phyloP scores from a whole-genome alignment of 2,797 vertebrate genomes.

The Crenuchus spilurus region DNA sequence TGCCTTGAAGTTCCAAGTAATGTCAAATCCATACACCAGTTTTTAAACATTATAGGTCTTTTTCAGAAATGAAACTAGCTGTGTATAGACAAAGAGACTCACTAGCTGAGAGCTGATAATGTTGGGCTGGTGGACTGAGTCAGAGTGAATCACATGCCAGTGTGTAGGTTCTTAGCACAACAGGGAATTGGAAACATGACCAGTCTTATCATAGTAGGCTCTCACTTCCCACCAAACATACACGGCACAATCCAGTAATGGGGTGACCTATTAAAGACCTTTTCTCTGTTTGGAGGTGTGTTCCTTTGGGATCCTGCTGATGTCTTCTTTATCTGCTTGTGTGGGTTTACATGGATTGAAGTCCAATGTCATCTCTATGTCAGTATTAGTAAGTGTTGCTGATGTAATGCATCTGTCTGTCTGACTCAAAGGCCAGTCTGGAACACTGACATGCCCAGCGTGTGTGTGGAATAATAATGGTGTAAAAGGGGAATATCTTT shows the following conservation, averaged over 20 bases:
- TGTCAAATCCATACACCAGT: no score
- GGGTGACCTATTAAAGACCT: conserved; percentile 23
- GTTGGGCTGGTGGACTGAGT: conserved; percentile 44
- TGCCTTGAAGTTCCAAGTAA: neutral
- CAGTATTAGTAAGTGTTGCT: conserved; percentile 51
- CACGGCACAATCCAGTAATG: conserved; percentile 11
- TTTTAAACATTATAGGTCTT: conserved; percentile 1
- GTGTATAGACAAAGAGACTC: conserved; percentile 22
- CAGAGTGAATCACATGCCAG: conserved; percentile 44
- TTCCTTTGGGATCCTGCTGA: neutral
- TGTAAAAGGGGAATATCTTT: conserved; percentile 34
- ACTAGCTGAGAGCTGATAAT: conserved; percentile 31
- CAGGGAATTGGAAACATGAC: conserved; percentile 42
- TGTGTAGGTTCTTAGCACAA: conserved; percentile 45
- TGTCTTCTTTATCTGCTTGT: conserved; percentile 7
- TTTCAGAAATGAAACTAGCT: conserved; percentile 35
- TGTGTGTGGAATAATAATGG: conserved; percentile 46
- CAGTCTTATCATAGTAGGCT: conserved; percentile 28
- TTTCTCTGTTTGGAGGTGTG: neutral
- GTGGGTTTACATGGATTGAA: conserved; percentile 27
- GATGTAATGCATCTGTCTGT: conserved; percentile 47
- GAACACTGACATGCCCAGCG: conserved; percentile 35
- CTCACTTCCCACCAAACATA: conserved; percentile 7
- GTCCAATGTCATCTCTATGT: conserved; percentile 22
- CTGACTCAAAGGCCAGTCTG: conserved; percentile 52